Base-by-base conservation (phyloP, 2,113 vertebrate species). In the Atlantisia rogersi region DNA sequence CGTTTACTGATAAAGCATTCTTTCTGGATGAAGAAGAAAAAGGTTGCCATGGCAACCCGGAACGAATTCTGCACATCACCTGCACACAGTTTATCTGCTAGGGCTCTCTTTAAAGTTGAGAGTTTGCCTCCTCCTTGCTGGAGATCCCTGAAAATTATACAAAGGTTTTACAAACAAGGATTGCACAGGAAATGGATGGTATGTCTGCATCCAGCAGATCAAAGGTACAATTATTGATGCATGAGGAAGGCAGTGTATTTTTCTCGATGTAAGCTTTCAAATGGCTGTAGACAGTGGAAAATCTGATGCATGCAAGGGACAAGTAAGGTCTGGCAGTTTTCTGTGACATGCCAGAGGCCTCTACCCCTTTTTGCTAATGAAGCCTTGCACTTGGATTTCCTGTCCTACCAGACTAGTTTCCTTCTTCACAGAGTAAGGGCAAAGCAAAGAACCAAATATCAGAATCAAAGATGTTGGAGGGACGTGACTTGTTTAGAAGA, bases 61-160 rank as follows among this genome's bases (percentile, higher is more conserved):
- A 39, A 25, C 15, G 24, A 86, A 89, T 86, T 89, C 77, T 92
- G 87, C 86, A 52, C 74, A 68, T 92, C 84, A 81, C 94, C 81
- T 91, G 81, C 15, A 15, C 56, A 37, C 7, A 80, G 37, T 70
- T 52, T 37, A 3, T 52, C 74, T 82, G 70, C 35, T 78, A 90
- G 78, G 87, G 65, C 67, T 68, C 37, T 44, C 85, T 21, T 44
- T 19, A 39, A 93, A 90, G 78, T 74, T 86, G 42, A 79, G 53
- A 39, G 29, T 42, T 88, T 85, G 74, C 25, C 46, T 59, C 44
- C 26, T 35, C 65, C 79, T 69, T 59, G 3, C 44, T 40, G 28
- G 18, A 62, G 58, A 58, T 42, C 59, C 55, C 44, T 80, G 37
- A 85, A 24, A 85, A 91, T 11, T 31, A 74, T 4, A 21, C 26